Percentiles rank a stretch among this genome's conserved stretches.
Evolutionary conservation across 2,113 vertebrate species (phyloP).

Genomic region (Sus scrofa): T2T-Sscrofa CM000819.6:26452001-26452500

Average conservation of each 20-base stretch:
- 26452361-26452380: background rate
- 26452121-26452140: conserved; percentile 7
- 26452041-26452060: background rate
- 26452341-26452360: background rate
- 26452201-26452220: background rate
- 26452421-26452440: background rate
- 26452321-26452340: background rate
- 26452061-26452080: background rate
- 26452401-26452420: background rate
- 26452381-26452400: background rate
- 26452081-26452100: background rate
- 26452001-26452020: background rate
- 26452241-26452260: background rate
- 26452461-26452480: background rate
- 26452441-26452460: background rate
- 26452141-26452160: background rate
- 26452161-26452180: background rate
- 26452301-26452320: background rate
- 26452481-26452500: background rate
- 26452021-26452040: background rate
- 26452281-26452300: background rate
- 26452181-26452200: background rate
- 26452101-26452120: background rate
- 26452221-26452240: background rate
- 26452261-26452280: background rate